Conservation (phyloP, 2,113 vertebrate species). For the Probosciger aterrimus region DNA sequence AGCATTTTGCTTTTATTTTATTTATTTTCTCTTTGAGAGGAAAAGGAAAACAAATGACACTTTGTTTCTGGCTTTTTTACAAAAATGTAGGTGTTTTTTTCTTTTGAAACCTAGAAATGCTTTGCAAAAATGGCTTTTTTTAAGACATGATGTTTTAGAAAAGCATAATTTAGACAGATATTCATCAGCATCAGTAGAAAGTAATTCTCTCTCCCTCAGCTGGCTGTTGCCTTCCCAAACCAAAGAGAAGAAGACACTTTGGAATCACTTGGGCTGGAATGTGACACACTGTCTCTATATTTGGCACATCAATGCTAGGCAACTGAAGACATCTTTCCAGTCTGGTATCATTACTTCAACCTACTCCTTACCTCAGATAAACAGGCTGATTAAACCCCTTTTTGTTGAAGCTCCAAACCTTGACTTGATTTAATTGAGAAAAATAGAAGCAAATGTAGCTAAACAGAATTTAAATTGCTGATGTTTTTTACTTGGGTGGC, state of each 20-base stretch:
- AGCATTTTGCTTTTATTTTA: not conserved
- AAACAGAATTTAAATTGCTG: not conserved
- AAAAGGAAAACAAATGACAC: not conserved
- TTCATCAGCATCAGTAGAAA: not conserved
- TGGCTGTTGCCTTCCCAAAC: not conserved
- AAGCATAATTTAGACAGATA: not conserved
- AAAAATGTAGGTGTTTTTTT: not conserved
- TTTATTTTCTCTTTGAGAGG: not conserved
- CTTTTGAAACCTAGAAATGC: not conserved
- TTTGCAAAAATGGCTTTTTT: not conserved
- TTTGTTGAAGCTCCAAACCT: not conserved
- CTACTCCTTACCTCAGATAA: not conserved
- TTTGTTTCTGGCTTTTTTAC: not conserved
- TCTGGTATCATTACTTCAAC: not conserved
- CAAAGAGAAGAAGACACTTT: not conserved
- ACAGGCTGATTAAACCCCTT: not conserved
- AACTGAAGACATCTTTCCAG: not conserved
- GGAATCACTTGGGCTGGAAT: not conserved
- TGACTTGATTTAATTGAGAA: not conserved
- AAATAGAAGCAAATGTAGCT: not conserved
- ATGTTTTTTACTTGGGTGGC: not conserved
- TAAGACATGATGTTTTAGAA: not conserved
- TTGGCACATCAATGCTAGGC: constrained; percentile 1
- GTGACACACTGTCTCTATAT: not conserved
- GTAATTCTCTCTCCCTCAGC: not conserved